Percentiles rank a stretch among this genome's conserved stretches.
Conservation (phyloP, 2,113 vertebrate genomes). For the Trichechus manatus region DNA sequence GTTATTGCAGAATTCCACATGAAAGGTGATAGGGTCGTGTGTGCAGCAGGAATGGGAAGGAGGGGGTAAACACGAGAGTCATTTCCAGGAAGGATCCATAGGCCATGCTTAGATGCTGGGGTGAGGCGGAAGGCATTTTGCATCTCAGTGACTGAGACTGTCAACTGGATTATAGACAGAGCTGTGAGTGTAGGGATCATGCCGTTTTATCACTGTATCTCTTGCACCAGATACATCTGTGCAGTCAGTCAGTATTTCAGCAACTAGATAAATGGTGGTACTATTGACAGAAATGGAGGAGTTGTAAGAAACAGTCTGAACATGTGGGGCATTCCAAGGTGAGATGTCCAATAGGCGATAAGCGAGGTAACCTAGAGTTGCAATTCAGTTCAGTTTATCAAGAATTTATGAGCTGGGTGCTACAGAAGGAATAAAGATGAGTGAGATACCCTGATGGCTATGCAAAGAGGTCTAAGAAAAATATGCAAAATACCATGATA, state of each 20-base stretch:
- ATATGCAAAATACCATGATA: not conserved
- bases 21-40: not conserved
- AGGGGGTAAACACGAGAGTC: not conserved
- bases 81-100: not conserved
- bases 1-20: not conserved
- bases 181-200: not conserved
- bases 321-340: not conserved
- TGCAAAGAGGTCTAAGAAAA: not conserved
- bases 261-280: not conserved
- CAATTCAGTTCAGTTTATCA: not conserved
- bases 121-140: not conserved
- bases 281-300: not conserved
- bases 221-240: not conserved
- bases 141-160: not conserved
- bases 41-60: not conserved
- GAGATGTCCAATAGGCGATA: not conserved
- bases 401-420: not conserved
- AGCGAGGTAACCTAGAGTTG: not conserved
- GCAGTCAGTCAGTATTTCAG: not conserved
- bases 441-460: not conserved
- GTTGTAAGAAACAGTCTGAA: not conserved
- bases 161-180: not conserved
- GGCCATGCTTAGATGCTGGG: rapidly evolving
- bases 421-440: not conserved
- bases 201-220: not conserved